Percentiles rank a stretch among this genome's conserved stretches.
Evolutionary conservation across 1,140 invertebrate species (phyloP).

Genomic region (Parapsyche elsis): DNA sequence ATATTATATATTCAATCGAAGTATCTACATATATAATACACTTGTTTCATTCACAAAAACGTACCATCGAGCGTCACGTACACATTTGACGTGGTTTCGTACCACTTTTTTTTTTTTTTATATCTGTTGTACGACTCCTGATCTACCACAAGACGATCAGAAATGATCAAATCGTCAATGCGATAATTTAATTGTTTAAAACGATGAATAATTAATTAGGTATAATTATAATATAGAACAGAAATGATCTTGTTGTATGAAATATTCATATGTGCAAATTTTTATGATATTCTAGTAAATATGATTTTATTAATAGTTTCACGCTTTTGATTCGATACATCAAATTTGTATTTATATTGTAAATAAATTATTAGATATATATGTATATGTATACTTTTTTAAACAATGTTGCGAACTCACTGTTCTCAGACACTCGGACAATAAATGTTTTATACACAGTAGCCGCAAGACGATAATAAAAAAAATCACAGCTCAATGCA

Average conservation of each 20-base stretch:
- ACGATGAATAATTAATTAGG: too few relatives aligned
- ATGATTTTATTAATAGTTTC: too few relatives aligned
- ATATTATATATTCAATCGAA: conserved; percentile 3
- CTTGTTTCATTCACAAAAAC: conserved; percentile 44
- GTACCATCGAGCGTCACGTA: conserved; percentile 37
- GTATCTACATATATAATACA: too few relatives aligned
- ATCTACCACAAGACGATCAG: conserved; percentile 28
- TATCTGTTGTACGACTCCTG: neutral
- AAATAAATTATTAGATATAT: neutral
- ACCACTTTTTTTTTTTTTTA: conserved; percentile 30
- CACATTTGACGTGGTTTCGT: conserved; percentile 26
- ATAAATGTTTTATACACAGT: conserved; percentile 44
- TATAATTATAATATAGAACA: too few relatives aligned
- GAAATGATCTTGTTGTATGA: too few relatives aligned
- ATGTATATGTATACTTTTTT: neutral
- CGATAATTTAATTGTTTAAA: neutral
- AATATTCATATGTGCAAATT: too few relatives aligned
- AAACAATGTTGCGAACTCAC: conserved; percentile 19
- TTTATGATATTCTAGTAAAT: too few relatives aligned
- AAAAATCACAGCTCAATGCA: conserved; percentile 24
- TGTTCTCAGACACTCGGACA: conserved; percentile 7
- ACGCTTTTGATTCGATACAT: neutral
- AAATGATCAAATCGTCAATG: conserved; percentile 15
- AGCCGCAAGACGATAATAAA: conserved; percentile 36
- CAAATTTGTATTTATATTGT: neutral